These are phyloP conservation scores for Diglossa cyanea DNA, from an alignment of 2,797 vertebrate species.

Conservation along the genomic window DNA sequence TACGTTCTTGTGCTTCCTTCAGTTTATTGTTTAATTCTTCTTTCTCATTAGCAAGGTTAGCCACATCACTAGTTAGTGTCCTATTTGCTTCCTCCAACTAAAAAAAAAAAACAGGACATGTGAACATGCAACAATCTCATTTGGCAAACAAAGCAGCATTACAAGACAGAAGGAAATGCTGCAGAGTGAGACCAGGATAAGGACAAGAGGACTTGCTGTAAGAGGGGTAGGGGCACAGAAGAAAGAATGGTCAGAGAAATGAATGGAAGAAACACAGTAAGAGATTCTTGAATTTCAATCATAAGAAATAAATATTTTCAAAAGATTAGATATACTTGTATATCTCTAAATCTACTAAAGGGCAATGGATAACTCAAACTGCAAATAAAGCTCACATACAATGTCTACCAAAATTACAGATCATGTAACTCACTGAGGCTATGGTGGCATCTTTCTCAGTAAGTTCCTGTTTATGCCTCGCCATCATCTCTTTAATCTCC, in stretches of 20 bases:
- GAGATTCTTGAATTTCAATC: not conserved
- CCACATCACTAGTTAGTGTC: conserved; percentile 92
- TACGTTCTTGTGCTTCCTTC: conserved; percentile 90
- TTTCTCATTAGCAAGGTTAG: conserved; percentile 93
- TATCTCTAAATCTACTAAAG: not conserved
- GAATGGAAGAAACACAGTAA: not conserved
- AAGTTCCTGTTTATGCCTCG: conserved; percentile 91
- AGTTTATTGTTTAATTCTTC: conserved; percentile 95
- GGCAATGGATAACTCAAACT: not conserved
- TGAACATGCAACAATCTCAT: not conserved
- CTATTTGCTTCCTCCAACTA: conserved; percentile 97
- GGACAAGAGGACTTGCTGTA: not conserved
- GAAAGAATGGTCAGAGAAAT: not conserved
- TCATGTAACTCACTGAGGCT: conserved; percentile 82
- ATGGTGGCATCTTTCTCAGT: conserved; percentile 93
- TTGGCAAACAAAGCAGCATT: not conserved
- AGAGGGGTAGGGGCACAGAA: not conserved
- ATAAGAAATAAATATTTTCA: not conserved
- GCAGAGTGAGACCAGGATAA: not conserved
- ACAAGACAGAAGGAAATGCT: not conserved
- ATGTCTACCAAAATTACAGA: not conserved
- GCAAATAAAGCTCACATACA: not conserved
- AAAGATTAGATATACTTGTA: not conserved
- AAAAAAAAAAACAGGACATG: not conserved
- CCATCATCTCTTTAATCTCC: conserved; percentile 97